Conservation (phyloP, 2,113 vertebrate genomes). For the Isurus oxyrinchus region DNA sequence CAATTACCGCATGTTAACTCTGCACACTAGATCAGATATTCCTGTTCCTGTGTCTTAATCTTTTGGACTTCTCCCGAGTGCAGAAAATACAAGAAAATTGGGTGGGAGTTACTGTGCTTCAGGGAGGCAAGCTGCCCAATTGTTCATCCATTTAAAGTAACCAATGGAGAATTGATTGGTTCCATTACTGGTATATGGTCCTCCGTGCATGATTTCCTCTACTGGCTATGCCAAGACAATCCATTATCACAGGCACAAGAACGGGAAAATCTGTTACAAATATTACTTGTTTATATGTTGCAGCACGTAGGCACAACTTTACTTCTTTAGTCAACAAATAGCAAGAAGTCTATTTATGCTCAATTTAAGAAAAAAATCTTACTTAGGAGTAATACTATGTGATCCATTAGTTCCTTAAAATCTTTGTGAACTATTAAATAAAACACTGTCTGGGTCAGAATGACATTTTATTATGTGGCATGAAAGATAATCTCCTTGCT, state of each 20-base stretch:
- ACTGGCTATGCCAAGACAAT: background rate
- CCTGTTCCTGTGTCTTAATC: background rate
- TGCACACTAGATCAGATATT: background rate
- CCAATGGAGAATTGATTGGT: background rate
- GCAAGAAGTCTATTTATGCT: background rate
- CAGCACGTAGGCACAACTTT: background rate
- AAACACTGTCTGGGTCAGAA: background rate
- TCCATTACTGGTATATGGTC: background rate
- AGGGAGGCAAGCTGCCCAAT: background rate
- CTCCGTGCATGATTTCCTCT: background rate
- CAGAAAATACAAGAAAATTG: background rate
- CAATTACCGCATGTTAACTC: background rate
- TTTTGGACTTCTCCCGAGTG: too few species aligned
- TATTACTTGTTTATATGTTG: background rate
- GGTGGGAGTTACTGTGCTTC: background rate
- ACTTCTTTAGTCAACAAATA: background rate
- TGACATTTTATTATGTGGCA: background rate
- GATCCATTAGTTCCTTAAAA: background rate
- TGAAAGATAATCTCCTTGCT: background rate
- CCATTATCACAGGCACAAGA: background rate
- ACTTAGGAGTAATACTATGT: background rate
- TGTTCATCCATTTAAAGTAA: background rate
- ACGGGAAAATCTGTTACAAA: background rate
- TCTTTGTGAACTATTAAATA: background rate
- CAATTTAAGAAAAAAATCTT: background rate